Percentiles rank a stretch among this genome's conserved stretches.
phyloP scores from a whole-genome alignment of 2,888 invertebrate species.

The Zaprionus lineosus region DNA sequence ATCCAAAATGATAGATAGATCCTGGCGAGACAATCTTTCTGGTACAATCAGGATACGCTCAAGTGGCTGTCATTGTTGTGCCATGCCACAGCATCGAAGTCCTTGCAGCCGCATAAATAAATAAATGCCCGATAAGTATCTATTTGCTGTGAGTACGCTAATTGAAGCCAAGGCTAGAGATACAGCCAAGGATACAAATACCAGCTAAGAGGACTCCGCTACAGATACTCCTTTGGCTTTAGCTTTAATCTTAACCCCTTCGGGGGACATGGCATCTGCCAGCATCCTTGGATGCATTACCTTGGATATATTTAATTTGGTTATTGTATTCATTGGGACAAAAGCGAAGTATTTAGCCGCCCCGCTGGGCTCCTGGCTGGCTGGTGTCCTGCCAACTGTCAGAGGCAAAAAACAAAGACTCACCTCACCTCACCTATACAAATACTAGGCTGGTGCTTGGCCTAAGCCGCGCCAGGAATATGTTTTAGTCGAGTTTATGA shows the following conservation, averaged over 20 bases:
- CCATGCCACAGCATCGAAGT: no score
- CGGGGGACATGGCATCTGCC: slow-evolving; percentile 17
- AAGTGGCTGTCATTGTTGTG: slow-evolving; percentile 42
- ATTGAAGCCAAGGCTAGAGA: slow-evolving; percentile 39
- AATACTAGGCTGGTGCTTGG: slow-evolving; percentile 17
- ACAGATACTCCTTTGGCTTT: no score
- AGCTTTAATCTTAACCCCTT: slow-evolving; percentile 39
- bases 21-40: slow-evolving; percentile 38
- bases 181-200: neutral
- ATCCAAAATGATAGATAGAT: slow-evolving; percentile 33
- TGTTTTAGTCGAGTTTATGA: slow-evolving; percentile 69
- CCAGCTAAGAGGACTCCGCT: no score
- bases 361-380: slow-evolving; percentile 53
- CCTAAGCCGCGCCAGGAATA: slow-evolving; percentile 45
- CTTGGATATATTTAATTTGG: slow-evolving; percentile 81
- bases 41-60: slow-evolving; percentile 22
- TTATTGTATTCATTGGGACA: slow-evolving; percentile 83
- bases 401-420: slow-evolving; percentile 42
- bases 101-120: slow-evolving; percentile 6
- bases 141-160: slow-evolving; percentile 58
- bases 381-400: slow-evolving; percentile 70
- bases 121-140: slow-evolving; percentile 59
- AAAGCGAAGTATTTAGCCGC: slow-evolving; percentile 63
- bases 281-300: slow-evolving; percentile 57
- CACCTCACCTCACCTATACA: no score